A percentile compares a stretch with the other conserved stretches of the same genome.
Evolutionary conservation across 1,140 invertebrate species (phyloP).

Genomic region (Nasonia giraulti): DNA sequence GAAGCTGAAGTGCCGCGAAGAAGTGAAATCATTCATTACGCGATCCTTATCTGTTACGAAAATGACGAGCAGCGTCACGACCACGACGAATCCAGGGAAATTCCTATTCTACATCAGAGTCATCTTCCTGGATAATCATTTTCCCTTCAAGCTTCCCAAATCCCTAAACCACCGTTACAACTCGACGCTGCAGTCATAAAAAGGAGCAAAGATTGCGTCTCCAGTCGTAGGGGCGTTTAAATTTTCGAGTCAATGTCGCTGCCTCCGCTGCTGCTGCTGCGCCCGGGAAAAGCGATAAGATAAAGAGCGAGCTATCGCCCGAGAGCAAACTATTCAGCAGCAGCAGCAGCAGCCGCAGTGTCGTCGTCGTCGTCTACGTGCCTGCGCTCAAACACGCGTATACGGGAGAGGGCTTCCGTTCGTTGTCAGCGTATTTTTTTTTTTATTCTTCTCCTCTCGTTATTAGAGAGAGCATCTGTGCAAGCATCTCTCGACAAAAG

Average conservation of each 20-base stretch:
- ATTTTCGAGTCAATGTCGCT: slow-evolving; percentile 40
- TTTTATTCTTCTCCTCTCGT: too few relatives aligned
- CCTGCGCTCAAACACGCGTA: neutral
- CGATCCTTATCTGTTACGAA: too few relatives aligned
- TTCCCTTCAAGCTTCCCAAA: too few relatives aligned
- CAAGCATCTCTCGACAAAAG: too few relatives aligned
- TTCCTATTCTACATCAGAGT: too few relatives aligned
- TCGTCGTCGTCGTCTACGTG: neutral
- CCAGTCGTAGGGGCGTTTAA: neutral
- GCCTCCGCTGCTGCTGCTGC: neutral
- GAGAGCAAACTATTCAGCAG: slow-evolving; percentile 51
- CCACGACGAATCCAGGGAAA: too few relatives aligned
- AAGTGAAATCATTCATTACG: too few relatives aligned
- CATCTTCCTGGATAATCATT: too few relatives aligned
- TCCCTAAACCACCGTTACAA: too few relatives aligned
- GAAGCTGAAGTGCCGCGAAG: too few relatives aligned
- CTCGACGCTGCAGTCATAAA: neutral
- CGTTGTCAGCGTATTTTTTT: slow-evolving; percentile 19
- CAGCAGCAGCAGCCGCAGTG: neutral
- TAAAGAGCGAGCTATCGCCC: slow-evolving; percentile 53
- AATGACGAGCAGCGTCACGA: too few relatives aligned
- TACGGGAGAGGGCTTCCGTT: slow-evolving; percentile 2
- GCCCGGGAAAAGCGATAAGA: slow-evolving; percentile 55
- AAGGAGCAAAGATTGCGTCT: neutral
- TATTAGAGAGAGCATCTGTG: too few relatives aligned